Conservation (phyloP, 2,113 vertebrate genomes). For the Aptenodytes forsteri region DNA sequence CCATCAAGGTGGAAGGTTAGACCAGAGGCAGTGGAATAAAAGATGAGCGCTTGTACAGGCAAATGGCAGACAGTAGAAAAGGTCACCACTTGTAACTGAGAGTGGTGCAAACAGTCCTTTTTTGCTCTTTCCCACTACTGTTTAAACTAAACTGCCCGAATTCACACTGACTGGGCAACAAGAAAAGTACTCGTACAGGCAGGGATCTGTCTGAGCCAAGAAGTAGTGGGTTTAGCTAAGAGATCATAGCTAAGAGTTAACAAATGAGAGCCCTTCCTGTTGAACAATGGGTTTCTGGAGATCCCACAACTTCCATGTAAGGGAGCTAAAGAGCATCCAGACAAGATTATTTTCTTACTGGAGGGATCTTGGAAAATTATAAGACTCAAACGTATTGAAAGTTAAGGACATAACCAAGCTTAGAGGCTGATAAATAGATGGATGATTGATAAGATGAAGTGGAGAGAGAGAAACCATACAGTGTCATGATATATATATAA, state of each 20-base stretch:
- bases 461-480: neutral
- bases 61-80: neutral
- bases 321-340: neutral
- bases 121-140: neutral
- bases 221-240: neutral
- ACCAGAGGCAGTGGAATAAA: neutral
- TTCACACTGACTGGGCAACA: neutral
- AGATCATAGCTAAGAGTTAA: neutral
- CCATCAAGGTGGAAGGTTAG: neutral
- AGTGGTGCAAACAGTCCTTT: neutral
- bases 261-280: neutral
- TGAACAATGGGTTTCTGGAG: neutral
- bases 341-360: neutral
- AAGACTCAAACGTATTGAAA: neutral
- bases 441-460: neutral
- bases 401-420: neutral
- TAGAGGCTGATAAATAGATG: neutral
- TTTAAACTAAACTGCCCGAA: neutral
- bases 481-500: neutral
- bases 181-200: neutral
- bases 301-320: neutral
- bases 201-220: neutral
- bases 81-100: neutral
- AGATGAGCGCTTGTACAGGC: neutral
- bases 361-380: neutral